Conservation (phyloP, 2,888 invertebrate species). For the Andrena hattorfiana region DNA sequence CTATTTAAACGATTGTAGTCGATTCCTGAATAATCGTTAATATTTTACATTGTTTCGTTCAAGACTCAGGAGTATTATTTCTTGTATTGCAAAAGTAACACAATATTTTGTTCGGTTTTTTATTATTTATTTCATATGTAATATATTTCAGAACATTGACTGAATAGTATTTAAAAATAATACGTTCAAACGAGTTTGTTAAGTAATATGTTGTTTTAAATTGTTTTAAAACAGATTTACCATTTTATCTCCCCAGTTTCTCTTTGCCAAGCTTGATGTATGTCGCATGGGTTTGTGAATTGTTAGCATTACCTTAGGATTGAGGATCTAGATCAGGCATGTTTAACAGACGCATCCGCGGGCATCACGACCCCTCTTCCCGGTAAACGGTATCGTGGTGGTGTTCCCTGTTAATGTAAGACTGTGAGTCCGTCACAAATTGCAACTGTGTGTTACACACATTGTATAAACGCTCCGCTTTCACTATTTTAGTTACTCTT, state of each 20-base stretch:
- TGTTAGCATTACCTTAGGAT: too few relatives aligned
- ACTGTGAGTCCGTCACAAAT: too few relatives aligned
- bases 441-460: too few relatives aligned
- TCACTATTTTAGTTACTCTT: too few relatives aligned
- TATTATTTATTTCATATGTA: conserved; percentile 11
- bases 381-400: too few relatives aligned
- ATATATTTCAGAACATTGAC: conserved; percentile 71
- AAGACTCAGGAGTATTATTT: background rate
- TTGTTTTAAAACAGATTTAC: conserved; percentile 8
- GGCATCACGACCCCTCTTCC: too few relatives aligned
- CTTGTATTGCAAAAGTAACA: background rate
- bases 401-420: too few relatives aligned
- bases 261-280: background rate
- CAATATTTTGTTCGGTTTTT: background rate
- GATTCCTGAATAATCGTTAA: conserved; percentile 3
- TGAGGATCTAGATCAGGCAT: too few relatives aligned
- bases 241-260: background rate
- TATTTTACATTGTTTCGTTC: background rate
- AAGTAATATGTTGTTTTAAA: conserved; percentile 5
- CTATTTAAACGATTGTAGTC: conserved; percentile 11
- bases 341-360: too few relatives aligned
- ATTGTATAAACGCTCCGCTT: too few relatives aligned
- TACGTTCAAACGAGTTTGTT: conserved; percentile 72
- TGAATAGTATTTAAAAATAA: conserved; percentile 78
- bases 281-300: background rate